Evolutionary conservation across 2,113 vertebrate genomes (phyloP).

Genomic region (Neodon shergylaensis): DNA sequence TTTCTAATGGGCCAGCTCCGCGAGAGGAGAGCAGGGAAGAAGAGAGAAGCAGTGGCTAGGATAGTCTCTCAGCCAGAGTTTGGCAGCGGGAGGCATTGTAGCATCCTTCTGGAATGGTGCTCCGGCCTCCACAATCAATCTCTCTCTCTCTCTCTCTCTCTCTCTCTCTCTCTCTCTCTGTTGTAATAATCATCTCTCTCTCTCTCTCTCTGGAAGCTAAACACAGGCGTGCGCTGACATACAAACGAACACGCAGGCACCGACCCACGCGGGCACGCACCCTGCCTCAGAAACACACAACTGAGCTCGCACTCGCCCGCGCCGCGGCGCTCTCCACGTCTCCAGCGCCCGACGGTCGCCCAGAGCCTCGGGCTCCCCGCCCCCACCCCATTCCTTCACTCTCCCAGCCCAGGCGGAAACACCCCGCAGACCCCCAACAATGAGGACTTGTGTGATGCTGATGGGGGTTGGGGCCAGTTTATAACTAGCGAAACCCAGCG

Average conservation of each 20-base stretch:
- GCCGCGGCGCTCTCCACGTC: slow-evolving; percentile 55
- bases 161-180: background rate
- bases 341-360: background rate
- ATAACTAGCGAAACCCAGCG: background rate
- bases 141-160: background rate
- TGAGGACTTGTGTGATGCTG: slow-evolving; percentile 70
- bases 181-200: too few relatives aligned
- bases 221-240: background rate
- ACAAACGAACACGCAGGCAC: background rate
- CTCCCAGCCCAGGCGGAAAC: slow-evolving; percentile 58
- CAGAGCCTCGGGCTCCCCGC: background rate
- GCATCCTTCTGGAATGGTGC: background rate
- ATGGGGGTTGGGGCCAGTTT: slow-evolving; percentile 46
- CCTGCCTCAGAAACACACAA: background rate
- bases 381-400: slow-evolving; percentile 49
- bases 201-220: background rate
- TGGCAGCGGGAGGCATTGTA: background rate
- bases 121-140: background rate
- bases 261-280: slow-evolving; percentile 25
- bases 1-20: background rate
- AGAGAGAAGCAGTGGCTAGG: background rate
- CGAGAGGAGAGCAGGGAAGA: background rate
- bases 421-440: slow-evolving; percentile 75
- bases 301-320: background rate
- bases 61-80: background rate